phyloP scores from a whole-genome alignment of 2,888 invertebrate genomes.

The Dryobota labecula region DNA sequence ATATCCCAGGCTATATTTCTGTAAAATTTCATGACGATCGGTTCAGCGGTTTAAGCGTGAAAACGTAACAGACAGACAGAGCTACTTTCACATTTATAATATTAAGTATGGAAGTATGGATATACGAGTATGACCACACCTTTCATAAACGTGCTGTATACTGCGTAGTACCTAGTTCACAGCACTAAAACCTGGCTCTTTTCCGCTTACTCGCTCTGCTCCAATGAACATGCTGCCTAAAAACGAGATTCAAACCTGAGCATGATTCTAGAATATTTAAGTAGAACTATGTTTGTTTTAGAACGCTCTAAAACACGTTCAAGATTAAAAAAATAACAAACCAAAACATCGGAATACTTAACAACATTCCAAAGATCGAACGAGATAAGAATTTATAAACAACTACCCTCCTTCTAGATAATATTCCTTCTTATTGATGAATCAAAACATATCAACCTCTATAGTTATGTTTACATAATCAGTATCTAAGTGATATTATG shows the following conservation, averaged over 20 bases:
- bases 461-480: not conserved
- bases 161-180: too few species aligned
- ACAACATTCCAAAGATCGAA: constrained; percentile 32
- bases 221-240: not conserved
- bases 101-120: too few species aligned
- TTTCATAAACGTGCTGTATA: not conserved
- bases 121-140: too few species aligned
- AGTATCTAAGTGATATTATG: not conserved
- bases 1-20: too few species aligned
- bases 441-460: constrained; percentile 9
- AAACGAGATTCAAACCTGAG: not conserved
- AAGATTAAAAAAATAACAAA: constrained; percentile 1
- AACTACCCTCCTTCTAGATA: constrained; percentile 37
- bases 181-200: not conserved
- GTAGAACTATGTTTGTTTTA: not conserved
- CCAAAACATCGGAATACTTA: constrained; percentile 16
- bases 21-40: too few species aligned
- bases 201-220: not conserved
- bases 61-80: too few species aligned
- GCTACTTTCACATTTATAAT: too few species aligned
- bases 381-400: constrained; percentile 24
- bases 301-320: not conserved
- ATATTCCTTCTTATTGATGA: constrained; percentile 14
- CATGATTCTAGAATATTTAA: not conserved
- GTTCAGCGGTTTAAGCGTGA: too few species aligned